Conservation (phyloP, 2,797 vertebrate genomes). For the Coilia nasus region DNA sequence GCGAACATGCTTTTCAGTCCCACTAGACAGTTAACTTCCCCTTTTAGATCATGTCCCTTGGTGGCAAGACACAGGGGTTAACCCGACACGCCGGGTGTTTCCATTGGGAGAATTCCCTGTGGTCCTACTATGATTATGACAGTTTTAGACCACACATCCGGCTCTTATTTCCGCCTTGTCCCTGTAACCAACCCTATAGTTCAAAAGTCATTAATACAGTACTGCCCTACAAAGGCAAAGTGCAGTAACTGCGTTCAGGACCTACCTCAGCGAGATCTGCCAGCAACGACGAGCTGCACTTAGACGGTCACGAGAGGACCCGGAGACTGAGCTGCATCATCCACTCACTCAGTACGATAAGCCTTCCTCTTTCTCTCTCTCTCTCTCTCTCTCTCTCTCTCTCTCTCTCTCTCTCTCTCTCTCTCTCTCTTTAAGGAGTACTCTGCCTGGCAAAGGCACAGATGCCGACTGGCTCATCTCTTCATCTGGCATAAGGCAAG, state of each 20-base stretch:
- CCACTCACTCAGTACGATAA: conserved; percentile 21
- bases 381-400: conserved; percentile 39
- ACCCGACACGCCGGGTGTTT: not conserved
- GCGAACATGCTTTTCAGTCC: not conserved
- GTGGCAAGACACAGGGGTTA: not conserved
- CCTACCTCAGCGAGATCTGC: not conserved
- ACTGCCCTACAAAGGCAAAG: no score
- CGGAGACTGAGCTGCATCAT: conserved; percentile 16
- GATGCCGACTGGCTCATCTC: not conserved
- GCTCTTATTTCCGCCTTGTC: not conserved
- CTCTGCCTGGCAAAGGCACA: not conserved
- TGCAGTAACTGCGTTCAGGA: not conserved
- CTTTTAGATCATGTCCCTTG: not conserved
- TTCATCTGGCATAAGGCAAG: not conserved
- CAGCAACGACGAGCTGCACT: not conserved
- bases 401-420: conserved; percentile 25
- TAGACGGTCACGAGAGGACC: conserved; percentile 17
- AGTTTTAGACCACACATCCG: not conserved
- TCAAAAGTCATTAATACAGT: not conserved
- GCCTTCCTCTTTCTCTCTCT: conserved; percentile 25
- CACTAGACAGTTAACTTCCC: not conserved
- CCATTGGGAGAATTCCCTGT: not conserved
- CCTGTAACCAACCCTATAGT: no score
- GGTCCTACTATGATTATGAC: not conserved
- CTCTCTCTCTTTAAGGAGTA: conserved; percentile 21